These are phyloP conservation scores for Mandrillus leucophaeus DNA, from an alignment of 2,113 vertebrate species.

Conservation along the genomic window DNA sequence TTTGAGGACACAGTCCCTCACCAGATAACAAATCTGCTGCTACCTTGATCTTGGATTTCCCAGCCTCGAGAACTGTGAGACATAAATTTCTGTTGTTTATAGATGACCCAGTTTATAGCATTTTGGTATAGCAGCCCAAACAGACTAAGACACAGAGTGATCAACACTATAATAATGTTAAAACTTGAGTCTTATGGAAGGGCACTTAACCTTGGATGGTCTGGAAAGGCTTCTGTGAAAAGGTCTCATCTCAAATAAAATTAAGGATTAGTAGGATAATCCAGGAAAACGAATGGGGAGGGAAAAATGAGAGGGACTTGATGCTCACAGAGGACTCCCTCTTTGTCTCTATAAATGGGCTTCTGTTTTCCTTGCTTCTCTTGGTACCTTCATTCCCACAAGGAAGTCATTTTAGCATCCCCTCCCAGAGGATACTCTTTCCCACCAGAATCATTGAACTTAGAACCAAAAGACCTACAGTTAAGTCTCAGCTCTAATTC, in stretches of 20 bases:
- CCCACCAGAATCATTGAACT: not conserved
- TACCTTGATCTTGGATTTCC: not conserved
- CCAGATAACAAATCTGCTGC: not conserved
- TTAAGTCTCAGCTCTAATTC: not conserved
- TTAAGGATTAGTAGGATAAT: not conserved
- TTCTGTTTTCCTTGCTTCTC: not conserved
- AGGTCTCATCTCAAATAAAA: not conserved
- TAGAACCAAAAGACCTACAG: not conserved
- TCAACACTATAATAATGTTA: not conserved
- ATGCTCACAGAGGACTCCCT: not conserved
- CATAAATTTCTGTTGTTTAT: not conserved
- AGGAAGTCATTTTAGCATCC: not conserved
- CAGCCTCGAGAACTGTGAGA: not conserved
- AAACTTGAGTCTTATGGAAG: not conserved
- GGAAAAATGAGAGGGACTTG: not conserved
- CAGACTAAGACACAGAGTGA: not conserved
- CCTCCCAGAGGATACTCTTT: not conserved
- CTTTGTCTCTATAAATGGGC: not conserved
- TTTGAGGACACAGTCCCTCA: not conserved
- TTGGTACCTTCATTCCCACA: not conserved
- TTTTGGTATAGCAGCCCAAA: not conserved
- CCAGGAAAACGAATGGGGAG: not conserved
- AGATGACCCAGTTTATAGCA: not conserved
- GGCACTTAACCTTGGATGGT: not conserved
- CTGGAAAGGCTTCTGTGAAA: slow-evolving; percentile 4